Base-by-base conservation (phyloP, 2,797 vertebrate species). In the Columba guinea region DNA sequence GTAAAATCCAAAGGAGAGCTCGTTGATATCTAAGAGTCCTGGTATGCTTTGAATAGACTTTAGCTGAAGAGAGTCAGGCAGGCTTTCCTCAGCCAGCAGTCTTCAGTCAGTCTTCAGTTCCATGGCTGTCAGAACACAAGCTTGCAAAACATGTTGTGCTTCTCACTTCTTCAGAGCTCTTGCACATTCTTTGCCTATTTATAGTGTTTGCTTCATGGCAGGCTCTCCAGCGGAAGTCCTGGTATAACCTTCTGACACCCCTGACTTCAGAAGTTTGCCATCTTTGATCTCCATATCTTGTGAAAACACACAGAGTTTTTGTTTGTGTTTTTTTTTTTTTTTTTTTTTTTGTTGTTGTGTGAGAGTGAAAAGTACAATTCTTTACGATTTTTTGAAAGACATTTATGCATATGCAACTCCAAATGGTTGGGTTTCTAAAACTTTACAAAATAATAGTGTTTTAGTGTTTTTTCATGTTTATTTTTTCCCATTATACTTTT, bases 151-250 rank as follows among this genome's bases (percentile, higher is more conserved):
- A 80, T 24, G 63, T 48, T 93, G 35, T 83, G 86, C 93, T 89
- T 64, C 90, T 95, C 30, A 24, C 75, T 94, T 70, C 76, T 55
- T 88, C 1, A 1, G 84, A 71, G 60, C 84, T 77, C 81, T 96
- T 93, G 93, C 87, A 89, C 67, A 64, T 96, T 94, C 87, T 89
- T 86, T 51, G 74, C 84, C 93, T 95, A 94, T 96, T 93, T 95
- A 93, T 94, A 95, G 95, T 49, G 68, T 64, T 90, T 87, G 83
- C 63, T 93, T 90, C 75, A 44, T 56, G 41, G 56, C 71, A 83
- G 48, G 58, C 81, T 76, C 59, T 71, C 60, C 63, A 75, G 76
- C 13, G 26, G 78, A 94, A 96, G 84, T 85, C 84, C 90, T 89
- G 53, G 30, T 77, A 41, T 82, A 65, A 89, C 94, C 91, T 80